These are phyloP conservation scores for Macropis europaea DNA, from an alignment of 2,888 invertebrate species.

Conservation along the genomic window DNA sequence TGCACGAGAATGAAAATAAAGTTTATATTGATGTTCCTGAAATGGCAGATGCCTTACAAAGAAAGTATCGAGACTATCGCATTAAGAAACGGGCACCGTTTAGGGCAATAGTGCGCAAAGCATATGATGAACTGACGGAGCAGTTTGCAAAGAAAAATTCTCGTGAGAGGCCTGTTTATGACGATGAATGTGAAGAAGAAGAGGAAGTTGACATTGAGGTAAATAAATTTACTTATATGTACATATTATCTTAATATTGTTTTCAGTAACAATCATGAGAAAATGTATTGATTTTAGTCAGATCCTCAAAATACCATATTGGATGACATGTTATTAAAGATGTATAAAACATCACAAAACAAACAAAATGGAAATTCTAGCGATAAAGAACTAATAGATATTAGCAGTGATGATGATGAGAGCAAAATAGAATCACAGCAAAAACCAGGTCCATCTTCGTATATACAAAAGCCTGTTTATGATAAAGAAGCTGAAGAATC, in stretches of 20 bases:
- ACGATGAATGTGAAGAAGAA: constrained; percentile 79
- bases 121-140: constrained; percentile 86
- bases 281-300: constrained; percentile 56
- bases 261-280: constrained; percentile 15
- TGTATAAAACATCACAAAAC: constrained; percentile 80
- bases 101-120: constrained; percentile 85
- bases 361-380: constrained; percentile 80
- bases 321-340: constrained; percentile 79
- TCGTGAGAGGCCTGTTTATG: constrained; percentile 81
- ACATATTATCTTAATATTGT: background rate
- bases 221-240: background rate
- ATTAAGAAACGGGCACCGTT: constrained; percentile 91
- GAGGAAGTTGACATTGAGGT: constrained; percentile 77
- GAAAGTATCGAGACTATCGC: constrained; percentile 88
- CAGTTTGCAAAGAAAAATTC: constrained; percentile 71
- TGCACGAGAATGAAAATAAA: constrained; percentile 90
- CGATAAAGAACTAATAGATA: constrained; percentile 88
- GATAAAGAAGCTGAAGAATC: constrained; percentile 3
- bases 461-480: background rate
- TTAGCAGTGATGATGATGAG: constrained; percentile 86
- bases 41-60: constrained; percentile 91
- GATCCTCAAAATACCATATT: constrained; percentile 73
- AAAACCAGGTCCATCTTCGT: constrained; percentile 14
- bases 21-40: constrained; percentile 90
- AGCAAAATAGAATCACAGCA: constrained; percentile 39